Conservation (phyloP, 1,140 invertebrate species). For the Conus betulinus region DNA sequence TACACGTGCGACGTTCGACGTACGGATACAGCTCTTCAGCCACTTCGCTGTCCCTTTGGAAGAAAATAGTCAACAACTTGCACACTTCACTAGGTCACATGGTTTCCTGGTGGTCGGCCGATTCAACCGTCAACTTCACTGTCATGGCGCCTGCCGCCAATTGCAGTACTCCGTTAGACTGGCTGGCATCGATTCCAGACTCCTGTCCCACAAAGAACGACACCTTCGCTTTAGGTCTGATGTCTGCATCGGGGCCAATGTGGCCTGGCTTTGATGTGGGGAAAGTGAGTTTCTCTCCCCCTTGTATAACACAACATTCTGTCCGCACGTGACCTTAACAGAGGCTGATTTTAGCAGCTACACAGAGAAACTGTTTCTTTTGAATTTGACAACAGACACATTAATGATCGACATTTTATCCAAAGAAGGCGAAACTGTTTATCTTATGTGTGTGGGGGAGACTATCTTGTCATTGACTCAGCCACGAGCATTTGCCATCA, state of each 20-base stretch:
- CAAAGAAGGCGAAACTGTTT: neutral
- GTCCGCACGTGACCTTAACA: constrained; percentile 1
- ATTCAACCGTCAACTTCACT: neutral
- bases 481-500: neutral
- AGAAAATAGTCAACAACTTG: neutral
- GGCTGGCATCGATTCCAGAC: neutral
- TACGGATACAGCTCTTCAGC: neutral
- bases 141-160: neutral
- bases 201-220: neutral
- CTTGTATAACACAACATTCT: constrained; percentile 14
- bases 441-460: neutral
- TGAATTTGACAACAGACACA: neutral
- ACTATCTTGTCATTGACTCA: neutral
- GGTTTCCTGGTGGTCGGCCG: neutral
- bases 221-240: neutral
- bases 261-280: neutral
- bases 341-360: neutral
- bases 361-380: neutral
- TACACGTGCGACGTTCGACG: neutral
- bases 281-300: neutral
- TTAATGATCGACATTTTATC: neutral
- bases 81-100: neutral
- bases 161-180: neutral
- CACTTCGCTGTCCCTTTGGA: neutral
- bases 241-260: neutral